Base-by-base conservation (phyloP, 1,140 invertebrate species). In the Drosophila pectinifera region DNA sequence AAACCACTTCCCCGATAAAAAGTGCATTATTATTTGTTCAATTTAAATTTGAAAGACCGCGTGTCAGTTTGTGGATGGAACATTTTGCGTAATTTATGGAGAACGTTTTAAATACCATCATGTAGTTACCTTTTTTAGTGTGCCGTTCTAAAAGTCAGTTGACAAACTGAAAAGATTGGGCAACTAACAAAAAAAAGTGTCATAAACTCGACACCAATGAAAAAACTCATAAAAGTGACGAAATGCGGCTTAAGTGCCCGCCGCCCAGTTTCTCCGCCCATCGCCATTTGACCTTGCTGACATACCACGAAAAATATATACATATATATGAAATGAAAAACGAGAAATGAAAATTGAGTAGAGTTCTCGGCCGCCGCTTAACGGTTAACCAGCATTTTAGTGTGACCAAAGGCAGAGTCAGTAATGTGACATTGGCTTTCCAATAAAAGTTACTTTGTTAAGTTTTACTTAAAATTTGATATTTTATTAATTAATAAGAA, bases 191-290 rank as follows among this genome's bases (percentile, higher is more conserved):
- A 28, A 57, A 43, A 62, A 41, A 24, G 18, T 62, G 34, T 58
- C 36, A 58, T 58, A 61, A 62, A 62, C 36, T 16, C 16, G 54
- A 62, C 59, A 62, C 59, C 53, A 62, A 26, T 58, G 53, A 51
- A 51, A 51, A 51, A 34, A 18, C 36, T 16, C 53, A 26, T 41
- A 62, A 58, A 61, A 62, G 34, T 62, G 54, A 62, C 14, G 59
- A 62, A 62, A 62, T 22, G 53, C 34, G 53, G 59, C 59, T 62
- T 62, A 62, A 62, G 34, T 62, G 59, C 53, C 59, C 53, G 34
- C 38, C 59, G 53, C 54, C 59, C 54, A 62, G 59, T 62, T 62
- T 62, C 59, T 62, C 59, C 59, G 53, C 53, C 34, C 53, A 41
- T 41, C 34, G 34, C 14, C 59, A 20, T 39, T 62, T 62, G 59